Percentiles rank a stretch among this genome's conserved stretches.
These are phyloP conservation scores for Orthosia gothica DNA, from an alignment of 2,888 invertebrate species.

Conservation along the genomic window DNA sequence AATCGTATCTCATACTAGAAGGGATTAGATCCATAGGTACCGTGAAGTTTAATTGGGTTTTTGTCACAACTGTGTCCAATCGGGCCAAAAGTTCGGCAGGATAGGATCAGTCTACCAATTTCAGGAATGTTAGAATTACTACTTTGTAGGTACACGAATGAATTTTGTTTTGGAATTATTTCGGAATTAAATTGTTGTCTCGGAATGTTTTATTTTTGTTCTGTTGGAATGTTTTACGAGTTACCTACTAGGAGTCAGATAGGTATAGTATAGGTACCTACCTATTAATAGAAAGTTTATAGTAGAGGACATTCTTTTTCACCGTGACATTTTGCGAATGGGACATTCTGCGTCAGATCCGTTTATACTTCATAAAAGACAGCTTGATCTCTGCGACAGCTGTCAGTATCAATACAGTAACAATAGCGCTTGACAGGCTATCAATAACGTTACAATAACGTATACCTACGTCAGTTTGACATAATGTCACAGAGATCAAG, in stretches of 20 bases:
- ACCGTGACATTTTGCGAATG: no score
- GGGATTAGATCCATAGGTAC: constrained; percentile 14
- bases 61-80: constrained; percentile 49
- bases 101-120: constrained; percentile 37
- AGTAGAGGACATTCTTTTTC: no score
- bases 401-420: no score
- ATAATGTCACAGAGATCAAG: no score
- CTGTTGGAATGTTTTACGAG: neutral
- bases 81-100: constrained; percentile 22
- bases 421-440: no score
- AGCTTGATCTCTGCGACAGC: no score
- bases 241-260: neutral
- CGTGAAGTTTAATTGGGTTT: constrained; percentile 55
- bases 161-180: constrained; percentile 41
- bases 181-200: constrained; percentile 31
- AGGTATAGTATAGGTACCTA: neutral
- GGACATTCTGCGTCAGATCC: no score
- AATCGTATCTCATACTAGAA: no score
- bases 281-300: no score
- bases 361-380: no score
- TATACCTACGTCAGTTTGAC: no score
- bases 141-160: constrained; percentile 13
- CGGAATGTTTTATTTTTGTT: constrained; percentile 1
- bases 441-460: no score
- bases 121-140: constrained; percentile 30